Conservation (phyloP, 2,113 vertebrate genomes). For the Illadopsis cleaveri region DNA sequence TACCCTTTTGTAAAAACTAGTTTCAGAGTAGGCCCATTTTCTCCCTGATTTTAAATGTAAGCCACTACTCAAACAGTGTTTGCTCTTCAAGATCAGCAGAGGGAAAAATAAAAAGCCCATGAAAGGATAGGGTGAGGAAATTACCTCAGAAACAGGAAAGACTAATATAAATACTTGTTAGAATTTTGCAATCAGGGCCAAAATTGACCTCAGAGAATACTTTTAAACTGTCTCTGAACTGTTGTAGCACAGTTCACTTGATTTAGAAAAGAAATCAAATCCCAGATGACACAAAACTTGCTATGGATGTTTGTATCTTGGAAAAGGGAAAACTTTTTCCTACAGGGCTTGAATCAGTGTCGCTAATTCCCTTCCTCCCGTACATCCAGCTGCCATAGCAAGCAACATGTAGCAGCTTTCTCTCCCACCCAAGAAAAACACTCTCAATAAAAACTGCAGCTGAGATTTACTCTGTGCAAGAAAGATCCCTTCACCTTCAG, state of each 20-base stretch:
- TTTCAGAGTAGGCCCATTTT: background rate
- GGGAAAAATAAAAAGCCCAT: background rate
- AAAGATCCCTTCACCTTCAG: background rate
- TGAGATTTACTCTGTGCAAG: background rate
- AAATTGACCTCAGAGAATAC: background rate
- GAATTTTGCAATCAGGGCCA: background rate
- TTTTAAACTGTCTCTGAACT: background rate
- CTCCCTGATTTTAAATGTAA: background rate
- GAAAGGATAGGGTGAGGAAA: background rate
- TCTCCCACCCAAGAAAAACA: background rate
- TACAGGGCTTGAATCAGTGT: background rate
- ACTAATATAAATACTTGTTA: background rate
- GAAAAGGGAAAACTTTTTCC: background rate
- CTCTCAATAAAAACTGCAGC: background rate
- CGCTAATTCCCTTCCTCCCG: background rate
- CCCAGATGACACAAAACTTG: background rate
- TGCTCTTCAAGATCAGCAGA: background rate
- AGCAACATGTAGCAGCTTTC: background rate
- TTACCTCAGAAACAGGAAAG: background rate
- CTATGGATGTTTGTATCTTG: background rate
- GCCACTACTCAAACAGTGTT: background rate
- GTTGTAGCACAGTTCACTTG: background rate
- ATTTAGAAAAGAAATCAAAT: slow-evolving; percentile 11
- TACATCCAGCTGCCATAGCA: background rate
- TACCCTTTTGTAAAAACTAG: background rate